These are phyloP conservation scores for Ptiloglossa arizonensis DNA, from an alignment of 1,140 invertebrate species.

Conservation along the genomic window DNA sequence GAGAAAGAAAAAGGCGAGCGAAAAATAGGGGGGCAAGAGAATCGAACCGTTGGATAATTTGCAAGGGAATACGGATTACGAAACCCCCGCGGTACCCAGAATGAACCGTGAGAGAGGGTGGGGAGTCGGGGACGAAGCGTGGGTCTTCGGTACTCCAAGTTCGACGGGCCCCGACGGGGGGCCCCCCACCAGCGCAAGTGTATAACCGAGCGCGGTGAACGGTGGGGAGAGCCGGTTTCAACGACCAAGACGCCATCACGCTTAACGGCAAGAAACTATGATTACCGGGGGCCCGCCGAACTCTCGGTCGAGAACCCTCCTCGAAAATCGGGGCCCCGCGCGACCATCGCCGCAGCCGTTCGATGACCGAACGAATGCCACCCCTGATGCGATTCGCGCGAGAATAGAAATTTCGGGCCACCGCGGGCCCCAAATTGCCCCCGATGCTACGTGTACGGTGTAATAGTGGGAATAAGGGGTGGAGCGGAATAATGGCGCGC, in stretches of 20 bases:
- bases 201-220: constrained; percentile 7
- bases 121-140: constrained; percentile 32
- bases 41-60: constrained; percentile 4
- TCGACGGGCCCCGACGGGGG: constrained; percentile 58
- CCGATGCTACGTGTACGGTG: not conserved
- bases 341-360: constrained; percentile 7
- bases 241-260: constrained; percentile 77
- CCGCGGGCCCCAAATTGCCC: not conserved
- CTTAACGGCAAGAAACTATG: constrained; percentile 75
- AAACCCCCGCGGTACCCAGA: constrained; percentile 8
- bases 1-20: too few species aligned
- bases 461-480: constrained; percentile 45
- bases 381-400: not conserved
- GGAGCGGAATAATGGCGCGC: constrained; percentile 60
- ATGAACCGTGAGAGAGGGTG: not conserved
- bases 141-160: constrained; percentile 48
- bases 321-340: constrained; percentile 13
- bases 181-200: constrained; percentile 31
- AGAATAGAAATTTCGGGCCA: not conserved
- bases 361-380: constrained; percentile 16
- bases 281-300: constrained; percentile 66
- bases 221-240: constrained; percentile 80
- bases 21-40: not conserved
- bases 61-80: constrained; percentile 32
- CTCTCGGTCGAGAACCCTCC: constrained; percentile 8